Conservation (phyloP, 30 jellyfish, hydroid and myxozoan species). For the Sanderia malayensis region DNA sequence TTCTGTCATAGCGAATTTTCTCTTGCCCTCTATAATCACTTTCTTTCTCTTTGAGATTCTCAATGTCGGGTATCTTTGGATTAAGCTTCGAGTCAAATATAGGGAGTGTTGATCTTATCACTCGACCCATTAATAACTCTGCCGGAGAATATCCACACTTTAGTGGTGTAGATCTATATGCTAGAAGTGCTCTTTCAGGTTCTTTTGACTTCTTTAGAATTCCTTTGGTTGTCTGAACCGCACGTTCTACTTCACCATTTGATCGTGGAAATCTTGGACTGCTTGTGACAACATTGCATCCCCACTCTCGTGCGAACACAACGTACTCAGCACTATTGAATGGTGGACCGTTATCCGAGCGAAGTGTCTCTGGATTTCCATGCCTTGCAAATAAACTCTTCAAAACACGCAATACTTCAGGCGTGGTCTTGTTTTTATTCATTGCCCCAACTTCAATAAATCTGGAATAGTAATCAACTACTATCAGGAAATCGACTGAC, state of each 20-base stretch:
- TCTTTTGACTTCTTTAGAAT: conserved; percentile 35
- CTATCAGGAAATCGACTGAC: not conserved
- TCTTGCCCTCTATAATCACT: conserved; percentile 18
- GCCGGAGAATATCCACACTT: conserved; percentile 38
- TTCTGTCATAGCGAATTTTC: conserved; percentile 38
- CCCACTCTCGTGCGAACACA: conserved; percentile 45
- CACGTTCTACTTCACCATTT: conserved; percentile 63
- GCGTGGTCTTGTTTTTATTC: conserved; percentile 14
- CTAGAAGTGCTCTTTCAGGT: conserved; percentile 48
- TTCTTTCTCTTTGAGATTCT: conserved; percentile 12
- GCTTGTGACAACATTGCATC: conserved; percentile 19
- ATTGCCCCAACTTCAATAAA: conserved; percentile 43
- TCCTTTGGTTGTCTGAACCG: conserved; percentile 44
- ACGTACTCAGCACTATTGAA: conserved; percentile 25
- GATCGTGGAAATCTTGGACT: conserved; percentile 53
- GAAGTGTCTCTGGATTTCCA: conserved; percentile 52
- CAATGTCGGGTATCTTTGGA: conserved; percentile 34
- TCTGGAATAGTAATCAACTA: conserved; percentile 3
- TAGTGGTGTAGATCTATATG: conserved; percentile 59
- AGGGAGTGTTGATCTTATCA: conserved; percentile 26
- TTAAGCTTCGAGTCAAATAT: not conserved
- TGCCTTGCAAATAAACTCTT: conserved; percentile 29
- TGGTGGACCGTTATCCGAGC: conserved; percentile 41
- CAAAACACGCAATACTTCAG: conserved; percentile 20
- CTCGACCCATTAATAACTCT: conserved; percentile 34